Base-by-base conservation (phyloP, 2,797 vertebrate species). In the Sciaenops ocellatus region DNA sequence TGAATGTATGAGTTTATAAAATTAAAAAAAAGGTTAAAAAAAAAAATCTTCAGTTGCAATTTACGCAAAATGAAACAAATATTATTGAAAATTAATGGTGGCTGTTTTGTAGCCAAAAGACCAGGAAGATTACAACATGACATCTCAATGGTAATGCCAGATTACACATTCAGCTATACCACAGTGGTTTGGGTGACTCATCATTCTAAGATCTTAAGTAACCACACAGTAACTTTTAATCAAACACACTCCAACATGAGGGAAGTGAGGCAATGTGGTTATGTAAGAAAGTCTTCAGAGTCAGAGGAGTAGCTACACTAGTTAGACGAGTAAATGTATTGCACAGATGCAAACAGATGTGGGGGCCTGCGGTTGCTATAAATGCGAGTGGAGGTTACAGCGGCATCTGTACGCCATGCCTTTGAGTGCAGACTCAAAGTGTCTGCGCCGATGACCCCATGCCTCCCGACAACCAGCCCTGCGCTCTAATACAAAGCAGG, bases 401-500 rank as follows among this genome's bases (percentile, higher is more conserved):
- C 71, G 24, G 87, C 92, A 94, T 95, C 91, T 94, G 93, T 83
- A 66, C 22, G 1, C 89, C 92, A 93, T 87, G 86, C 81, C 78
- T 86, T 51, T 56, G 80, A 89, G 83, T 15, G 30, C 76, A 80
- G 85, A 82, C 80, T 82, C 76, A 82, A 80, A 82, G 66, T 52
- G 68, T 83, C 85, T 81, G 73, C 13, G 28, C 68, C 73, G 12
- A 60, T 87, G 89, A 93, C 90, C 90, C 78, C 75, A 48, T 69
- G 73, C 78, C 78, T 92, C 59, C 76, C 28, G 48, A 78, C 81
- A 86, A 81, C 83, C 85, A 84, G 73, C 51, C 15, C 81, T 24
- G 34, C 66, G 26, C 78, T 81, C 82, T 94, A 94, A 95, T 50
- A 82, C 88, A 87, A 92, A 93, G 92, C 93, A 95, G 93, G 90